Evolutionary conservation across 92 coral and sea anemone genomes (phyloP), one percentile per base, ranked within the genome.

Genomic region (Umimayanthus chanpuru): DNA sequence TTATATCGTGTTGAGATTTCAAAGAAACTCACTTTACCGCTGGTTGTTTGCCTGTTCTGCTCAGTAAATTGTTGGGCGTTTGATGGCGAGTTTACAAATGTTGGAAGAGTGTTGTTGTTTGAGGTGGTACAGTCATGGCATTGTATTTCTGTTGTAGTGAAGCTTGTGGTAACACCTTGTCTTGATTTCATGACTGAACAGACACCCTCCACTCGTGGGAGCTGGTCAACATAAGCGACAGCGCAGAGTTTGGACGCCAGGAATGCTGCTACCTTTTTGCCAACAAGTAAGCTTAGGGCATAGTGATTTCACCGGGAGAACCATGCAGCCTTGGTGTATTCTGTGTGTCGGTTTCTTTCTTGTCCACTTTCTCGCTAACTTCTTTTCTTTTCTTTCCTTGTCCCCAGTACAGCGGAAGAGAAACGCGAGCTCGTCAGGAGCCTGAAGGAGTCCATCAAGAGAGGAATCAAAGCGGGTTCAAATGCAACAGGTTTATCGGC

Each of bases 201-300:
- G 99, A 97, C 77, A 90, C 96, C 3, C 91, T 97, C 70, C 94
- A 95, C 58, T 96, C 99, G 78, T 97, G 99, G 99, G 99, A 97
- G 82, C 90, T 97, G 26, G 98, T 97, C 14, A 96, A 97, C 81
- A 92, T 97, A 30, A 94, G 94, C 72, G 96, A 92, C 65, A 92
- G 92, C 21, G 88, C 90, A 21, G 96, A 94, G 79, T 90, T 89
- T 21, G 96, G 94, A 28, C 90, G 96, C 72, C 98, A 93, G 70
- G 99, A 97, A 85, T 90, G 98, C 41, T 82, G 93, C 40, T 97
- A 97, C 72, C 86, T 97, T 16, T 91, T 97, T 70, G 98, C 97
- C 26, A 97, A 92, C 98, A 92, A 92, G 99, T 97, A 92, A 93
- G 94, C 49, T 5, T 4, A 16, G 6, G 75, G 50, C 39, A 32